These are phyloP conservation scores for Cephalotes varians DNA, from an alignment of 2,888 invertebrate species.

Conservation along the genomic window DNA sequence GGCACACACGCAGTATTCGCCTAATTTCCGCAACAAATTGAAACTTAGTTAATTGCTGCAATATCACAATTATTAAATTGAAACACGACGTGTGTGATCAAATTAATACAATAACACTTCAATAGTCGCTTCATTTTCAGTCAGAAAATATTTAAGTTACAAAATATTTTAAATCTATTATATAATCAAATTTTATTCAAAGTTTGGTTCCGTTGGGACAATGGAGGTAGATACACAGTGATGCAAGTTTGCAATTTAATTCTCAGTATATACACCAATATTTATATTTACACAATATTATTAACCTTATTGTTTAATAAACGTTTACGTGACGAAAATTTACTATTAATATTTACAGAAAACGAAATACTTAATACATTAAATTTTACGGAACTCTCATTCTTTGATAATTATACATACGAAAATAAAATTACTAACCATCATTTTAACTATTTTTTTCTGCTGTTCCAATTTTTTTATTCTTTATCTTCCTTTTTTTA, in stretches of 20 bases:
- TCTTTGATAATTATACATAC: background rate
- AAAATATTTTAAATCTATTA: slow-evolving; percentile 5
- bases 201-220: background rate
- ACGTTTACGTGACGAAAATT: background rate
- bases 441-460: background rate
- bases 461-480: background rate
- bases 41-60: background rate
- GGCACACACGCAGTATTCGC: background rate
- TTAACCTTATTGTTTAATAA: background rate
- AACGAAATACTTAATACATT: background rate
- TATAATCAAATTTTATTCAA: slow-evolving; percentile 4
- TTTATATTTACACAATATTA: background rate
- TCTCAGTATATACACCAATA: background rate
- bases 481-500: background rate
- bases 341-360: background rate
- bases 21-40: slow-evolving; percentile 6
- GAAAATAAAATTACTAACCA: background rate
- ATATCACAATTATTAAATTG: background rate
- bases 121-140: background rate
- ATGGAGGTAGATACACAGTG: background rate
- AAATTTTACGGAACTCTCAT: background rate
- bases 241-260: background rate
- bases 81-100: background rate
- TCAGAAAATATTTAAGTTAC: background rate
- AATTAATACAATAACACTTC: background rate